These are phyloP conservation scores for Crotalus viridis DNA, from an alignment of 2,113 vertebrate species.

Conservation along the genomic window DNA sequence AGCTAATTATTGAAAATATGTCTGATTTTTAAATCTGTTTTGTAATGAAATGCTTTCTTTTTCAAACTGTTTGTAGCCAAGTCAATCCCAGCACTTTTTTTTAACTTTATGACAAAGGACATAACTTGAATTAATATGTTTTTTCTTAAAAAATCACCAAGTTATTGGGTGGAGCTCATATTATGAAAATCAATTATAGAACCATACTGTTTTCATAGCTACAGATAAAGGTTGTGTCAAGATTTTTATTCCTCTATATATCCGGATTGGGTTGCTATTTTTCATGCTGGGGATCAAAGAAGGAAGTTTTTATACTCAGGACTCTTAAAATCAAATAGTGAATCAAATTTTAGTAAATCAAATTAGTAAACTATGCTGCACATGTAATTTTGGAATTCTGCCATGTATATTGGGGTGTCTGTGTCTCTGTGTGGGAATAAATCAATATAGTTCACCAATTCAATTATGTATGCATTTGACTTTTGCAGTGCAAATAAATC, in stretches of 20 bases:
- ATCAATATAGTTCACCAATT: slow-evolving; percentile 34
- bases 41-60: slow-evolving; percentile 46
- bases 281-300: slow-evolving; percentile 30
- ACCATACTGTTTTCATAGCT: slow-evolving; percentile 50
- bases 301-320: slow-evolving; percentile 38
- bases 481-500: slow-evolving; percentile 43
- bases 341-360: not conserved
- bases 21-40: slow-evolving; percentile 30
- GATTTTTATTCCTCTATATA: slow-evolving; percentile 61
- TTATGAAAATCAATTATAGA: slow-evolving; percentile 67
- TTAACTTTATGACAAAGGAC: slow-evolving; percentile 57
- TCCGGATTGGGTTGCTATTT: slow-evolving; percentile 36
- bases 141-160: slow-evolving; percentile 54
- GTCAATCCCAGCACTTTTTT: slow-evolving; percentile 34
- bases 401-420: not conserved
- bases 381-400: not conserved
- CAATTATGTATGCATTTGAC: slow-evolving; percentile 23
- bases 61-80: slow-evolving; percentile 40
- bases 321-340: not conserved
- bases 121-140: slow-evolving; percentile 60
- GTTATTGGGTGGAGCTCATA: slow-evolving; percentile 55
- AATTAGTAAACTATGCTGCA: slow-evolving; percentile 14
- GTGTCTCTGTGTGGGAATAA: not conserved
- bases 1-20: slow-evolving; percentile 34
- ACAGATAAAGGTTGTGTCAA: slow-evolving; percentile 58